Base-by-base conservation (phyloP, 2,888 invertebrate species). In the Tryphoninae sp. region DNA sequence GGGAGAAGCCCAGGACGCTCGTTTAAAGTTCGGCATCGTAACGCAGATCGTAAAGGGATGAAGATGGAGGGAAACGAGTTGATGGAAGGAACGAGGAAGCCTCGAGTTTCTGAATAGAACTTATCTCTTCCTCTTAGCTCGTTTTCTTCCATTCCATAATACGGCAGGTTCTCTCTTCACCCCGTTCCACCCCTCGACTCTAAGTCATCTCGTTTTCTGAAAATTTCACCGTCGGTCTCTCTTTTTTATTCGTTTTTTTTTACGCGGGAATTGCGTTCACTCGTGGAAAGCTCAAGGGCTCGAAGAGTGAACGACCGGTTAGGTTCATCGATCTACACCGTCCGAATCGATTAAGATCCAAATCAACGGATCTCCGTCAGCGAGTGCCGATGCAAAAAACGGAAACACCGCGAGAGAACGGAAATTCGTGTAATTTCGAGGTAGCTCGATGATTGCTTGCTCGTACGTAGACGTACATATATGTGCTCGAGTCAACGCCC, bases 11-110 rank as follows among this genome's bases (percentile, higher is more conserved):
- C 75, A 65, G 33, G 71, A 72, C 33, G 78, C 81, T 72, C 81
- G 75, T 81, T 83, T 76, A 81, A 81, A 83, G 78, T 81, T 83
- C 62, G 72, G 53, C 64, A 16, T 81, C 81, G 83, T 83, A 81
- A 78, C 74, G 75, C 74, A 75, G 83, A 75, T 81, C 75, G 61
- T 81, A 78, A 81, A 78, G 78, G 78, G 74, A 81, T 74, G 81
- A 74, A 69, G 68, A 74, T 74, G 11, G 78, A 49, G n/a, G 49
- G 64, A 26, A 71, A 33, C 33, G 74, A 81, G 59, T 23, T 19
- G 53, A 49, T 40, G 49, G 58, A 33, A 42, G 64, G n/a, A 61
- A 23, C 61, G 8, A 53, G 23, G 11, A 62, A 68, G 16, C 53
- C 51, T 49, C 33, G 77, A 45, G 23, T 45, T 58, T 81, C 23